A percentile compares a stretch with the other conserved stretches of the same genome.
These are phyloP conservation scores for Oophaga sylvatica DNA, from an alignment of 2,797 vertebrate genomes.

Conservation along the genomic window DNA sequence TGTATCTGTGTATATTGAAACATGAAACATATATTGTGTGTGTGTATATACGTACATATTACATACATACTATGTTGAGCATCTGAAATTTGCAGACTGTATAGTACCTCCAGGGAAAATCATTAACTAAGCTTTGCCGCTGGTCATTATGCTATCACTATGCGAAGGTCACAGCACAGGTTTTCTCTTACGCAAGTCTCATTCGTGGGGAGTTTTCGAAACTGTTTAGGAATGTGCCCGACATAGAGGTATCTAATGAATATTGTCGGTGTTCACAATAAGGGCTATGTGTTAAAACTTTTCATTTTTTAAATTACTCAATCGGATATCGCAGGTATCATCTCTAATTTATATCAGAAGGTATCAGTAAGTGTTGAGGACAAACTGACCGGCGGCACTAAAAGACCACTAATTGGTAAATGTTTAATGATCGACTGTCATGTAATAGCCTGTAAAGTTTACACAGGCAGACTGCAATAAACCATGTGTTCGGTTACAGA, in stretches of 20 bases:
- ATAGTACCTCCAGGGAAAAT: not conserved
- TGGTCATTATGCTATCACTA: conserved; percentile 15
- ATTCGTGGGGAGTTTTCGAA: not conserved
- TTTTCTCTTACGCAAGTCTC: conserved; percentile 21
- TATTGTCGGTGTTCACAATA: not conserved
- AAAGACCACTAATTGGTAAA: no score
- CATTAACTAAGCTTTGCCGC: conserved; percentile 11
- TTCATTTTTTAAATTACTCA: not conserved
- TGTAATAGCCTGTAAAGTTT: no score
- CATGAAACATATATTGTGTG: no score
- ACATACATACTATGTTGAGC: no score
- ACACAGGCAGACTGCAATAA: no score
- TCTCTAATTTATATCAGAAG: not conserved
- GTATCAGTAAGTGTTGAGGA: not conserved
- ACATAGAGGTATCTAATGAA: not conserved
- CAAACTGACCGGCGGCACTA: no score
- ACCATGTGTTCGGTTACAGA: no score
- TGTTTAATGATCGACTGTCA: no score
- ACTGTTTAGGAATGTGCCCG: not conserved
- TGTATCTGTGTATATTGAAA: no score
- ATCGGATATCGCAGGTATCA: not conserved
- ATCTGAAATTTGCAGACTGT: not conserved
- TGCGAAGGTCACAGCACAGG: conserved; percentile 24
- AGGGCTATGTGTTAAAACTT: not conserved
- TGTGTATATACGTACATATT: no score